These are phyloP conservation scores for Spea bombifrons DNA, from an alignment of 2,113 vertebrate species.

Conservation along the genomic window DNA sequence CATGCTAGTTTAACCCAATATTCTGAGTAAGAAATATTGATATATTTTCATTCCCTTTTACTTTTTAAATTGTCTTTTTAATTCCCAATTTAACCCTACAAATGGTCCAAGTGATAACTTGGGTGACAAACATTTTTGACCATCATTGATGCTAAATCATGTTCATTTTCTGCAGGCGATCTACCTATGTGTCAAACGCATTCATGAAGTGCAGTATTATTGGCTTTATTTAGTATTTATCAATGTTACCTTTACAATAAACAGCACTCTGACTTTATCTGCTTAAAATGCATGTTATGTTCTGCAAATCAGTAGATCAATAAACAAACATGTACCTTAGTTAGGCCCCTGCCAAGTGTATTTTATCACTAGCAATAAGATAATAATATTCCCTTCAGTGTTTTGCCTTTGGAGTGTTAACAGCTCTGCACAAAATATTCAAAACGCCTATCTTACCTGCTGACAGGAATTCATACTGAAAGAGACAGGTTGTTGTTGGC, in stretches of 20 bases:
- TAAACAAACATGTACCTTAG: slow-evolving; percentile 17
- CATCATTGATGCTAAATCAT: too few relatives aligned
- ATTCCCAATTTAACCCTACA: too few relatives aligned
- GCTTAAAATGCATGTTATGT: not conserved
- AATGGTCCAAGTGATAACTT: too few relatives aligned
- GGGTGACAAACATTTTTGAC: too few relatives aligned
- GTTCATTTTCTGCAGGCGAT: too few relatives aligned
- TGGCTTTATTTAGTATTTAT: not conserved
- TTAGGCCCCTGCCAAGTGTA: slow-evolving; percentile 11
- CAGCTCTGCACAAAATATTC: slow-evolving; percentile 25
- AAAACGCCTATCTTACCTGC: slow-evolving; percentile 22
- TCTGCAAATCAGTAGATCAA: slow-evolving; percentile 13
- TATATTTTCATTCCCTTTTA: too few relatives aligned
- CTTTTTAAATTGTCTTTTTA: too few relatives aligned
- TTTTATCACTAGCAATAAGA: slow-evolving; percentile 29
- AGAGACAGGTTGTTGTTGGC: slow-evolving; percentile 17
- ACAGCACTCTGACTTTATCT: not conserved
- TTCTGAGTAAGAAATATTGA: too few relatives aligned
- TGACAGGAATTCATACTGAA: slow-evolving; percentile 1
- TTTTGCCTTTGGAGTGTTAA: slow-evolving; percentile 22
- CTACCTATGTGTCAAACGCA: too few relatives aligned
- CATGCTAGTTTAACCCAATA: too few relatives aligned
- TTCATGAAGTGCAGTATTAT: not conserved
- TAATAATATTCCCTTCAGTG: slow-evolving; percentile 5
- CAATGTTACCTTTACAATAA: not conserved